Evolutionary conservation across 35 echinoderm and acorn worm species (phyloP).

Genomic region (Holothuria glaberrima): DNA sequence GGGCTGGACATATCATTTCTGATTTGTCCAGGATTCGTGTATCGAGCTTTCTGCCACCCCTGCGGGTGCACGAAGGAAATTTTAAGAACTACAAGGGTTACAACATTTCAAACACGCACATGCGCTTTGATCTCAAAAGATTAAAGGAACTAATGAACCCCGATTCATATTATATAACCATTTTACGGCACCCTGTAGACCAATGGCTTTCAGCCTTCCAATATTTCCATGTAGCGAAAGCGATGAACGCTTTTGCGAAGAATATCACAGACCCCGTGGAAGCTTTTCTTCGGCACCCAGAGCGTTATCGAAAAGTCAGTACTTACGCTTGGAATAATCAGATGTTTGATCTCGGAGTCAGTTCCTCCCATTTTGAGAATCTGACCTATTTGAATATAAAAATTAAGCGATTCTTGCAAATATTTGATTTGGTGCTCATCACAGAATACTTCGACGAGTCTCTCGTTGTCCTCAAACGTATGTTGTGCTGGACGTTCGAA

Average conservation of each 20-base stretch:
- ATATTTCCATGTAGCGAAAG: slow-evolving; percentile 40
- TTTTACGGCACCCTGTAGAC: slow-evolving; percentile 60
- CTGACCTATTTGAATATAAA: background rate
- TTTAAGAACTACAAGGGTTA: slow-evolving; percentile 63
- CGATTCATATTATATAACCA: slow-evolving; percentile 64
- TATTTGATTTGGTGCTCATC: slow-evolving; percentile 68
- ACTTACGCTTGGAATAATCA: slow-evolving; percentile 62
- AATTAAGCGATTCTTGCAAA: slow-evolving; percentile 17
- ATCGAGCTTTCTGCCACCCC: slow-evolving; percentile 43
- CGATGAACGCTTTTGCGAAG: background rate
- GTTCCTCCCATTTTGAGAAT: background rate
- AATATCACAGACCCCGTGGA: background rate
- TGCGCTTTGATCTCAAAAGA: background rate
- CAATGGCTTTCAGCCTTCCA: slow-evolving; percentile 73
- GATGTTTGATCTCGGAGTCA: slow-evolving; percentile 52
- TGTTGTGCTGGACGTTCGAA: slow-evolving; percentile 61
- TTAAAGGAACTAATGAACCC: slow-evolving; percentile 47
- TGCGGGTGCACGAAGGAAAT: slow-evolving; percentile 42
- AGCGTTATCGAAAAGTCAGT: background rate
- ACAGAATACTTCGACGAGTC: slow-evolving; percentile 81
- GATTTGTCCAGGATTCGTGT: background rate
- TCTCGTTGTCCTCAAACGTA: slow-evolving; percentile 56
- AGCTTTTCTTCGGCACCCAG: slow-evolving; percentile 16
- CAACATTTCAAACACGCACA: slow-evolving; percentile 65
- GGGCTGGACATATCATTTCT: slow-evolving; percentile 19